These are phyloP conservation scores for Nerophis ophidion DNA, from an alignment of 2,113 vertebrate genomes.

Conservation along the genomic window DNA sequence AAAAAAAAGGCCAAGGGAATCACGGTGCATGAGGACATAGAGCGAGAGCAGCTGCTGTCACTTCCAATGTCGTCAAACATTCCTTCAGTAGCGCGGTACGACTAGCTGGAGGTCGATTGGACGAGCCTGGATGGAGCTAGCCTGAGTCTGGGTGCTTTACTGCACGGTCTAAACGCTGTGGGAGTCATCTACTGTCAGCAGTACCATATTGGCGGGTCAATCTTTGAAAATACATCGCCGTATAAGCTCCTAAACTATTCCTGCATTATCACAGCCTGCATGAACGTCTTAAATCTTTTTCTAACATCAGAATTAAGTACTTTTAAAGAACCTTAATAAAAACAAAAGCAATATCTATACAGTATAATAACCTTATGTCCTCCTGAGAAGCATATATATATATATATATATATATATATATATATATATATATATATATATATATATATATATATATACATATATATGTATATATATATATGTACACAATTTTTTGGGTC, in stretches of 20 bases:
- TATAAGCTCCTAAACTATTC: neutral
- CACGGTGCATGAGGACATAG: conserved; percentile 41
- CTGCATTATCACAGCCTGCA: neutral
- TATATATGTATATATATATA: too few relatives aligned
- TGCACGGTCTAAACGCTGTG: conserved; percentile 2
- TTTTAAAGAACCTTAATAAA: too few relatives aligned
- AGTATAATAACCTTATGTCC: too few relatives aligned
- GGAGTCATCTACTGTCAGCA: conserved; percentile 8
- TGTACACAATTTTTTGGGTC: too few relatives aligned
- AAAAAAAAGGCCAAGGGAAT: conserved; percentile 52
- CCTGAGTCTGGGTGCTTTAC: conserved; percentile 12
- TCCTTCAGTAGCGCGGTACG: conserved; percentile 32
- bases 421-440: too few relatives aligned
- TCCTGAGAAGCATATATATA: too few relatives aligned
- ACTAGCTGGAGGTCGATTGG: conserved; percentile 25
- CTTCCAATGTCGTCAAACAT: conserved; percentile 63
- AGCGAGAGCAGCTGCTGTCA: conserved; percentile 65
- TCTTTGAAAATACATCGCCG: conserved; percentile 3
- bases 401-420: too few relatives aligned
- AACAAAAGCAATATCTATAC: too few relatives aligned
- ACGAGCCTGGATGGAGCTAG: conserved; percentile 24
- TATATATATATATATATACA: too few relatives aligned
- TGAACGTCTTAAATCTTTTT: neutral
- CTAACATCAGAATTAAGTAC: too few relatives aligned
- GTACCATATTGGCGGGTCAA: conserved; percentile 9